phyloP scores from a whole-genome alignment of 2,888 invertebrate genomes.

The Drosophila tripunctata region DNA sequence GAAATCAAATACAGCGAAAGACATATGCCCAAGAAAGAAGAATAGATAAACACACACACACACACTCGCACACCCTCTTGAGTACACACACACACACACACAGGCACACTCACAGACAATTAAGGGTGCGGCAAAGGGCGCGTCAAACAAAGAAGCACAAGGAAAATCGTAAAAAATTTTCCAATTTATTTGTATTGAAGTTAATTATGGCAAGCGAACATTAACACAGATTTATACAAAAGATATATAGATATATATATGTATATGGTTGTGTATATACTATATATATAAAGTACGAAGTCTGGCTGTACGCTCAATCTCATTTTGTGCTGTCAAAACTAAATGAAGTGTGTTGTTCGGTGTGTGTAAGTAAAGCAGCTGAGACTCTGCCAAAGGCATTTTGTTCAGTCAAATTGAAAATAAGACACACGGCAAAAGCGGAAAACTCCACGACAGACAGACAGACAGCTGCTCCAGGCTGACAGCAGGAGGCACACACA shows the following conservation, averaged over 20 bases:
- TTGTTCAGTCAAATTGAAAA: constrained; percentile 45
- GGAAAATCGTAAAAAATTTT: constrained; percentile 34
- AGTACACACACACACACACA: constrained; percentile 6
- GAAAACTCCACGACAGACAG: constrained; percentile 19
- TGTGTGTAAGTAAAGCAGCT: too few species aligned
- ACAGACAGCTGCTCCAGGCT: constrained; percentile 19
- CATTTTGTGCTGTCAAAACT: constrained; percentile 51
- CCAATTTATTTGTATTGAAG: constrained; percentile 59
- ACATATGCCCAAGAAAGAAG: constrained; percentile 30
- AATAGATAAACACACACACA: constrained; percentile 19
- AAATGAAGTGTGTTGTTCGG: constrained; percentile 72
- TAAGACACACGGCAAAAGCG: constrained; percentile 13
- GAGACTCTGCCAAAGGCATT: constrained; percentile 42
- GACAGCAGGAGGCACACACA: constrained; percentile 34
- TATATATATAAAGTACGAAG: not conserved
- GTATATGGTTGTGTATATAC: not conserved
- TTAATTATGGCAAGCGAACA: constrained; percentile 55
- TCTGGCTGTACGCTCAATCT: not conserved
- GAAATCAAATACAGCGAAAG: constrained; percentile 46
- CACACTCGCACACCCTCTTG: constrained; percentile 15
- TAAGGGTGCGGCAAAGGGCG: constrained; percentile 22
- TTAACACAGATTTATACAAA: constrained; percentile 52
- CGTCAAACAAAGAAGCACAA: constrained; percentile 7
- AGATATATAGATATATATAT: constrained; percentile 3
- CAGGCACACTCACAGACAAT: constrained; percentile 5